Evolutionary conservation across 2,888 invertebrate species (phyloP).

Genomic region (Lycia hirtaria): DNA sequence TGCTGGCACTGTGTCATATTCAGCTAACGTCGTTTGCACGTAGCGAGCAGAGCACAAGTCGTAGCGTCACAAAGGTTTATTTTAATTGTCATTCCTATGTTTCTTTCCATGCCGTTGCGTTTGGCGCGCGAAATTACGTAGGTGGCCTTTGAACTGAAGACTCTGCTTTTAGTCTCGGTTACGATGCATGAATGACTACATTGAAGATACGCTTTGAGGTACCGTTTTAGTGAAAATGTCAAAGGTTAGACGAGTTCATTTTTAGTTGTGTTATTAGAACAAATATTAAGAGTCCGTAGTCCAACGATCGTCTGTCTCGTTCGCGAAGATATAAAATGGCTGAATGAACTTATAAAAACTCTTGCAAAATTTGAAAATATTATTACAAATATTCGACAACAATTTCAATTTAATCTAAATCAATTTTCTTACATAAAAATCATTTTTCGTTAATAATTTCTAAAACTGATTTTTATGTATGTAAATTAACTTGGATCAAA

Average conservation of each 20-base stretch:
- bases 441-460: too few relatives aligned
- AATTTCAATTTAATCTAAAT: too few relatives aligned
- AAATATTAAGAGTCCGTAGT: too few relatives aligned
- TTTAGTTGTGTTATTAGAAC: too few relatives aligned
- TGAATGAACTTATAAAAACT: too few relatives aligned
- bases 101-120: constrained; percentile 20
- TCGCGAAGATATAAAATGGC: too few relatives aligned
- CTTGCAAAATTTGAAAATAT: neutral
- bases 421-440: too few relatives aligned
- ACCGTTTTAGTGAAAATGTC: neutral
- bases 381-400: too few relatives aligned
- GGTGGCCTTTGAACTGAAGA: constrained; percentile 18
- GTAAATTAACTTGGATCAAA: too few relatives aligned
- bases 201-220: neutral
- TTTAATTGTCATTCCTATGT: constrained; percentile 41
- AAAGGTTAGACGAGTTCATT: too few relatives aligned
- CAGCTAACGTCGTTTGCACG: constrained; percentile 24
- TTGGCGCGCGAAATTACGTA: constrained; percentile 20
- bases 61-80: constrained; percentile 39
- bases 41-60: constrained; percentile 29
- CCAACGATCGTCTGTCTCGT: too few relatives aligned
- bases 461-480: too few relatives aligned
- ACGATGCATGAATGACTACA: neutral
- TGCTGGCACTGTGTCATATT: constrained; percentile 10
- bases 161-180: constrained; percentile 15